phyloP scores from a whole-genome alignment of 2,113 vertebrate species.

The Pomatostomus ruficeps region DNA sequence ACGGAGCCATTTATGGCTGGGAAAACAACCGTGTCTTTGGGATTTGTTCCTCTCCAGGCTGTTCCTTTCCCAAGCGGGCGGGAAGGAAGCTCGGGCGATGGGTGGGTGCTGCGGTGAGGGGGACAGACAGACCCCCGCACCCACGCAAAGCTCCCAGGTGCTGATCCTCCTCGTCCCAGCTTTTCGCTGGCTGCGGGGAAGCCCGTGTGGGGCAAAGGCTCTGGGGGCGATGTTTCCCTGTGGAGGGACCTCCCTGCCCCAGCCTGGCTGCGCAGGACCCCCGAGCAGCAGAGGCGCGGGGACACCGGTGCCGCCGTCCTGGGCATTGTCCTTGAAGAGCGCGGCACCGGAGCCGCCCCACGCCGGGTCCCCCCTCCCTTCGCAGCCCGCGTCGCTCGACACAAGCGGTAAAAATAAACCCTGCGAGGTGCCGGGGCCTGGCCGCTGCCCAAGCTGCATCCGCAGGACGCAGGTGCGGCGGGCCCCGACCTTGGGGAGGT shows the following conservation, averaged over 20 bases:
- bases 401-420: not conserved
- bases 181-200: not conserved
- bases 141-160: not conserved
- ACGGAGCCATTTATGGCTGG: not conserved
- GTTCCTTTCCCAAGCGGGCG: not conserved
- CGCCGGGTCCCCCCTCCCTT: not conserved
- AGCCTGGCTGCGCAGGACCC: not conserved
- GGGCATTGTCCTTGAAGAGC: not conserved
- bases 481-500: conserved; percentile 36
- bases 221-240: fast-evolving
- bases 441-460: not conserved
- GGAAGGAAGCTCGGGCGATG: not conserved
- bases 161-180: not conserved
- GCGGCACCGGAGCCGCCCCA: not conserved
- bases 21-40: not conserved
- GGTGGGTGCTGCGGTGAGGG: not conserved
- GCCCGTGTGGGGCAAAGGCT: not conserved
- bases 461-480: not conserved
- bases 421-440: not conserved
- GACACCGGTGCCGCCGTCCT: fast-evolving
- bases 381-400: not conserved
- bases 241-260: not conserved
- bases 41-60: not conserved
- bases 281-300: not conserved
- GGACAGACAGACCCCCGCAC: too few relatives aligned